Evolutionary conservation across 2,888 invertebrate species (phyloP), one percentile per base, ranked within the genome.

Genomic region (Drosophila limbata): DNA sequence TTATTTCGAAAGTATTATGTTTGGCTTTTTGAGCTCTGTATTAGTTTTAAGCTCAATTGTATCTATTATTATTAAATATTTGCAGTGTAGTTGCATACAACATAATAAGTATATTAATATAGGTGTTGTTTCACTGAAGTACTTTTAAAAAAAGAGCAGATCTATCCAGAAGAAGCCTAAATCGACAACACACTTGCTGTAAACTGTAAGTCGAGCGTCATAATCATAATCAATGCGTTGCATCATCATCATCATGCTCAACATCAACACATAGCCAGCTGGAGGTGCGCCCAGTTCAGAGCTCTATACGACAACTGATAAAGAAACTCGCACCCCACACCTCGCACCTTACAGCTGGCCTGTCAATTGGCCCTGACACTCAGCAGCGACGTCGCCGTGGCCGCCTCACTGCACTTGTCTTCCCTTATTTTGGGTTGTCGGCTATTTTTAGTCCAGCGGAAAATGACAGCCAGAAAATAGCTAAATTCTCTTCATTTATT

Each of bases 361-460:
- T 53, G 57, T 11, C 55, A 51, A 25, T 77, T 66, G 55, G 63
- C 73, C 50, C 50, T 70, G 73, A 68, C 77, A 69, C 44, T 69
- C 55, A 55, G 28, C 56, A 19, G 40, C 45, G 42, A 55, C 53
- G 44, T 45, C 33, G 17, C n/a, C 17, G 39, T 28, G 11, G 44
- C 13, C 37, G 35, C 42, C 21, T 37, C 51, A 52, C 44, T 70
- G 50, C 64, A 73, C 57, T 53, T 77, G 53, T 45, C 61, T 53
- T 21, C 57, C 47, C 65, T 62, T 21, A 52, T 40, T 59, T 69
- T 56, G 47, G 19, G 47, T n/a, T 19, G 37, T 28, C 42, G 44
- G 19, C 73, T 77, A 77, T 78, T 66, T 65, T 48, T 78, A 78
- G 79, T 28, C 33, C n/a, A 37, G 51, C 55, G 55, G 64, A 51